phyloP scores from a whole-genome alignment of 2,113 vertebrate genomes.

The Charadrius vociferus region DNA sequence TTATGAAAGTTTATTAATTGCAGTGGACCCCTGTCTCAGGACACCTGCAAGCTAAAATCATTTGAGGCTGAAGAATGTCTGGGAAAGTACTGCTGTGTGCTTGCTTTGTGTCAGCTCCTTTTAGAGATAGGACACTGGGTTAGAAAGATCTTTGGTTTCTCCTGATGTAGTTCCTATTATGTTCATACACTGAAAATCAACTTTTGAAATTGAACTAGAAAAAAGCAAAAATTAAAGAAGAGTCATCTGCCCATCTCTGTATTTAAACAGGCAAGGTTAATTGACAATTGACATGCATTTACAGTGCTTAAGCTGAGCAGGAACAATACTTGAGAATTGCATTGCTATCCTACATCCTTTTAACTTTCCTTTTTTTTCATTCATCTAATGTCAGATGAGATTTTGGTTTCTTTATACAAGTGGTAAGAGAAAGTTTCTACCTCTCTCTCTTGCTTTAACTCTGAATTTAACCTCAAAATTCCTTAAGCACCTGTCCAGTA shows the following conservation, averaged over 20 bases:
- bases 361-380: not conserved
- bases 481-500: not conserved
- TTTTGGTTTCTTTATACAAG: not conserved
- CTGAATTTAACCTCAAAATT: slow-evolving; percentile 17
- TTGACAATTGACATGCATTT: slow-evolving; percentile 65
- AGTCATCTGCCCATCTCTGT: slow-evolving; percentile 55
- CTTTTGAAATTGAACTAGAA: slow-evolving; percentile 24
- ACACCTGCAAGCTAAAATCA: not conserved
- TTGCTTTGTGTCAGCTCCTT: not conserved
- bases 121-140: not conserved
- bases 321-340: slow-evolving; percentile 16
- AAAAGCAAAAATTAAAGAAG: slow-evolving; percentile 45
- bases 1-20: not conserved
- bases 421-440: not conserved
- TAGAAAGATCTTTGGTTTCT: not conserved
- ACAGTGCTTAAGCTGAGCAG: slow-evolving; percentile 26
- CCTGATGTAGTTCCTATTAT: not conserved
- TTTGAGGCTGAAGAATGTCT: not conserved
- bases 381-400: not conserved
- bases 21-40: not conserved
- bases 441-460: not conserved
- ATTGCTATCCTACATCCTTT: slow-evolving; percentile 9
- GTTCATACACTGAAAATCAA: slow-evolving; percentile 1
- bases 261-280: slow-evolving; percentile 64
- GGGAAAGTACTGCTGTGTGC: not conserved